phyloP scores from a whole-genome alignment of 2,113 vertebrate genomes.

The Nothobranchius furzeri region DNA sequence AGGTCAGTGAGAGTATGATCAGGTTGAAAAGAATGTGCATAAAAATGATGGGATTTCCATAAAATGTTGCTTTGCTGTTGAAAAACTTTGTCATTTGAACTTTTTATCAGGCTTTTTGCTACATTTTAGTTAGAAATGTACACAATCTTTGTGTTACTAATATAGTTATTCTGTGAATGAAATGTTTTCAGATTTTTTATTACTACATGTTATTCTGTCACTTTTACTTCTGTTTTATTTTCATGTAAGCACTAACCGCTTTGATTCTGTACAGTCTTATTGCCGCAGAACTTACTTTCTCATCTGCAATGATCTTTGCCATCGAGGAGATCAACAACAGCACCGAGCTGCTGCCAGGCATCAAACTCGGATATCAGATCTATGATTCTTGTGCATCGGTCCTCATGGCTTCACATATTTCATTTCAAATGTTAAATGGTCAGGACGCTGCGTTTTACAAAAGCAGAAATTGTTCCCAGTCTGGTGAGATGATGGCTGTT shows the following conservation, averaged over 20 bases:
- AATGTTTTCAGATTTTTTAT: too few species aligned
- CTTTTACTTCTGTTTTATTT: not conserved
- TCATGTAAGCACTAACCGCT: not conserved
- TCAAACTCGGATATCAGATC: conserved; percentile 72
- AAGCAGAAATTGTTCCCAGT: conserved; percentile 35
- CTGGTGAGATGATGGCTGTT: conserved; percentile 14
- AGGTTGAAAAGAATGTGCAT: not conserved
- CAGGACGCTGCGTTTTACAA: conserved; percentile 27
- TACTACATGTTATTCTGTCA: too few species aligned
- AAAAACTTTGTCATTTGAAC: too few species aligned
- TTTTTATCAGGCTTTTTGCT: too few species aligned
- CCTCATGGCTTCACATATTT: conserved; percentile 10
- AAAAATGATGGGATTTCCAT: not conserved
- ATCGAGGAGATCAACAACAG: conserved; percentile 79
- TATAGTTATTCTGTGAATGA: too few species aligned
- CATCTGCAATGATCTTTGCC: conserved; percentile 53
- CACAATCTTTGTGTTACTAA: too few species aligned
- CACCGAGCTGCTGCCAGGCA: conserved; percentile 60
- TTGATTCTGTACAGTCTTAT: not conserved
- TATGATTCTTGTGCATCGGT: conserved; percentile 71
- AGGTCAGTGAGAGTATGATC: conserved; percentile 56
- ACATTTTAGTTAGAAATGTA: too few species aligned
- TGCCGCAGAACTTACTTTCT: not conserved
- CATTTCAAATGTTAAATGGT: not conserved
- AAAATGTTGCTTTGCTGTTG: too few species aligned